Percentiles rank a stretch among this genome's conserved stretches.
phyloP scores from a whole-genome alignment of 2,113 vertebrate species.

The Sylvietta virens region DNA sequence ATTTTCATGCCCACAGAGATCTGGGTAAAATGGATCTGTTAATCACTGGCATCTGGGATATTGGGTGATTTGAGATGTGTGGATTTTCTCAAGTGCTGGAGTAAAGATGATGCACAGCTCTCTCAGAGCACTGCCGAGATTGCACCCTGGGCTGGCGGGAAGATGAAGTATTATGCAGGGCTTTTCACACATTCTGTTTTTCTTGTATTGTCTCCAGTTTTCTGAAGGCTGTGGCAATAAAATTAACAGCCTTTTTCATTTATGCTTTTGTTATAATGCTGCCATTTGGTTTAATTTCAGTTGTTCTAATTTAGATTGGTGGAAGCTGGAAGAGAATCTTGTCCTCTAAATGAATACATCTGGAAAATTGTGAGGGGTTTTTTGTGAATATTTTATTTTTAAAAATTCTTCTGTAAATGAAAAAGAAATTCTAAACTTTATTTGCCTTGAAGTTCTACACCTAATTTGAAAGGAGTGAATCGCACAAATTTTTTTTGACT shows the following conservation, averaged over 20 bases:
- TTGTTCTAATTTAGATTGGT: not conserved
- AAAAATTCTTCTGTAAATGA: not conserved
- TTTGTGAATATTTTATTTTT: not conserved
- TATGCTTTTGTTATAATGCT: not conserved
- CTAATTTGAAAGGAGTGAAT: not conserved
- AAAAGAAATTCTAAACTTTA: not conserved
- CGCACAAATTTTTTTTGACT: not conserved
- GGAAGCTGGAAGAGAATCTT: not conserved
- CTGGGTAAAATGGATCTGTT: conserved; percentile 24
- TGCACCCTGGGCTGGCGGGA: not conserved
- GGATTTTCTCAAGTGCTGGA: conserved; percentile 43
- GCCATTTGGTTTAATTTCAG: not conserved
- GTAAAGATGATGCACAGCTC: conserved; percentile 6
- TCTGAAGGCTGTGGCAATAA: not conserved
- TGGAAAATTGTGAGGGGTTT: not conserved
- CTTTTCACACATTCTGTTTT: conserved; percentile 32
- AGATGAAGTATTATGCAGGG: conserved; percentile 31
- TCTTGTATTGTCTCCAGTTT: not conserved
- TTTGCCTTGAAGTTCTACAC: not conserved
- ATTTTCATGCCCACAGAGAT: not conserved
- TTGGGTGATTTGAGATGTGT: conserved; percentile 35
- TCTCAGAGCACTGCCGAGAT: not conserved
- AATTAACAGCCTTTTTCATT: not conserved
- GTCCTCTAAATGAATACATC: not conserved
- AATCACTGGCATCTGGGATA: conserved; percentile 51